Base-by-base conservation (phyloP, 2,888 invertebrate genomes). In the Schizaphis graminum region DNA sequence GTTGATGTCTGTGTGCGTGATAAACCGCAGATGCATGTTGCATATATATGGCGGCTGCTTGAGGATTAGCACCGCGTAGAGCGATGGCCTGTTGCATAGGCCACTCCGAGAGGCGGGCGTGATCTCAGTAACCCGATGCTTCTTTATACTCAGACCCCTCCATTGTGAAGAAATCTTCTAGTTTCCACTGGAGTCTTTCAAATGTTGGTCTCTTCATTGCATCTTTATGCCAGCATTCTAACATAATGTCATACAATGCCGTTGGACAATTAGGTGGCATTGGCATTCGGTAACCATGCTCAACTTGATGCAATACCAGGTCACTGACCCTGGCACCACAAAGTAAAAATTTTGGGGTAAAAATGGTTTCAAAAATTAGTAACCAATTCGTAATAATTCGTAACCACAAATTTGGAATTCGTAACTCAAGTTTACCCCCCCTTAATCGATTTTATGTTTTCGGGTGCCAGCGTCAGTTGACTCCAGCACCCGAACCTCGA, bases 201-300 rank as follows among this genome's bases (percentile, higher is more conserved):
- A 99, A 99, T 87, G 99, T 99, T 95, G 99, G 99, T 96, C 99
- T 97, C 96, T 99, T 98, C 97, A 99, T 98, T 91, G 99, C 98
- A 96, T 99, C 99, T 95, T 98, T 98, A 96, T 98, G 98, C 99
- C 99, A 99, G 96, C 99, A 99, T 96, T 99, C 99, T 93, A 99
- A 96, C 99, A 99, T 99, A 95, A 99, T 99, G 96, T 99, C 99
- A 96, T 99, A 99, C 53, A 99, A 97, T 3, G 98, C 97, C 95
- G 97, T 97, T 44, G 99, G 99, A 96, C 99, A 99, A 96, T 97
- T 97, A 94, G 98, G 98, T 91, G 99, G 99, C 95, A 98, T 98
- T 93, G 99, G 99, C 99, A 99, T 99, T 95, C 99, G 98, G 96
- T 99, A 99, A 28, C 99, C 99, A 96, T 99, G 99, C 96, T 99